Conservation (phyloP, 1,140 invertebrate genomes). For the Pollicipes pollicipes region DNA sequence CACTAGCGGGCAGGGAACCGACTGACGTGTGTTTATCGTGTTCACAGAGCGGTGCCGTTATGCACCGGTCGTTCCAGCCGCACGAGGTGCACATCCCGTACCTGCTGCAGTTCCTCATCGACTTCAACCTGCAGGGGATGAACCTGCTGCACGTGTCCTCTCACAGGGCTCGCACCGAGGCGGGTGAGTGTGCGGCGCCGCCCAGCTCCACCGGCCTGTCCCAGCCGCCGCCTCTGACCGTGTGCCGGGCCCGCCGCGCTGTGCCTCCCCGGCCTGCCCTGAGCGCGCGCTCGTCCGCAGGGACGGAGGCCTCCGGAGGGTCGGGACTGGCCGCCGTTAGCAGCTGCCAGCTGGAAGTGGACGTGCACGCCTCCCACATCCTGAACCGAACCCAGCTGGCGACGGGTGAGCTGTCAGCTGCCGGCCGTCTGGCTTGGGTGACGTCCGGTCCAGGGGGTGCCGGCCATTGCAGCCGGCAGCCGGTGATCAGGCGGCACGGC, state of each 20-base stretch:
- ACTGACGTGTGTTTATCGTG: too few relatives aligned
- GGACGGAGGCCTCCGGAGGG: neutral
- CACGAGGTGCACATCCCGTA: slow-evolving; percentile 91
- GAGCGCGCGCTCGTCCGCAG: too few relatives aligned
- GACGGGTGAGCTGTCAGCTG: too few relatives aligned
- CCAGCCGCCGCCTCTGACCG: too few relatives aligned
- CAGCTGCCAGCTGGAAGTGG: neutral
- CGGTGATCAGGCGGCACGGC: too few relatives aligned
- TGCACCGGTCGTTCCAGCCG: slow-evolving; percentile 66
- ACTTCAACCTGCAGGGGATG: slow-evolving; percentile 95
- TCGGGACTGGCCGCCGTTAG: neutral
- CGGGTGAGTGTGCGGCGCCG: slow-evolving; percentile 14
- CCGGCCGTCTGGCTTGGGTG: too few relatives aligned
- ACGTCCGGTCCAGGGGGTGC: too few relatives aligned
- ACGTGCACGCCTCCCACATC: too few relatives aligned
- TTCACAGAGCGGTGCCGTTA: slow-evolving; percentile 56
- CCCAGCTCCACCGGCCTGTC: too few relatives aligned
- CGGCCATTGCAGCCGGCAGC: too few relatives aligned
- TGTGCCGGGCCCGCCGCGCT: slow-evolving; percentile 17
- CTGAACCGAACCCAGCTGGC: too few relatives aligned
- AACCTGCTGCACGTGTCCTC: slow-evolving; percentile 59
- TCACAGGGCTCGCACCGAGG: slow-evolving; percentile 41
- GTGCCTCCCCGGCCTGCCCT: slow-evolving; percentile 21
- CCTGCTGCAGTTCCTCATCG: slow-evolving; percentile 85
- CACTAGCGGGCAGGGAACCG: too few relatives aligned